Conservation (phyloP, 2,888 invertebrate genomes). For the Brachyptera risi region DNA sequence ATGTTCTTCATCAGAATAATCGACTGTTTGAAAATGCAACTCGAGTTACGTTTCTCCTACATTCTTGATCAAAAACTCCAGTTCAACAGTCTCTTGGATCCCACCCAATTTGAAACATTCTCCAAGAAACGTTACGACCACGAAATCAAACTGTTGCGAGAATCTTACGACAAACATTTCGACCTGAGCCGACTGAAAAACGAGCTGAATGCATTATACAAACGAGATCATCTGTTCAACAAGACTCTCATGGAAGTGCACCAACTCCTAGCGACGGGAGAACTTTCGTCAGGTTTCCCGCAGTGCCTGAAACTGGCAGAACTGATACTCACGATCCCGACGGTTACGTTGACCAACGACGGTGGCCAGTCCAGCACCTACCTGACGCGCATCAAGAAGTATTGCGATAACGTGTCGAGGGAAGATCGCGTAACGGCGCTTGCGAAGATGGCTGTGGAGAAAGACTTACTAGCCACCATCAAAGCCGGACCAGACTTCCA, state of each 20-base stretch:
- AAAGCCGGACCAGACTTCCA: constrained; percentile 1
- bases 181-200: constrained; percentile 7
- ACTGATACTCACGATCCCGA: neutral
- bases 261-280: neutral
- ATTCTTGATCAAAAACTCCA: constrained; percentile 1
- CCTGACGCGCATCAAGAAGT: neutral
- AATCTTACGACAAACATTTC: constrained; percentile 3
- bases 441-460: constrained; percentile 16
- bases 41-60: constrained; percentile 7
- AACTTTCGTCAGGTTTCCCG: neutral
- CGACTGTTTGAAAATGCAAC: constrained; percentile 1
- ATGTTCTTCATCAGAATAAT: constrained; percentile 5
- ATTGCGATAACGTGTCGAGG: neutral
- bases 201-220: constrained; percentile 8
- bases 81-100: constrained; percentile 10
- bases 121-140: neutral
- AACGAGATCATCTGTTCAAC: neutral
- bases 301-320: neutral
- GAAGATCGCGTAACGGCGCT: neutral
- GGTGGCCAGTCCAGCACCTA: neutral
- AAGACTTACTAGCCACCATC: neutral
- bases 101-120: neutral
- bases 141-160: neutral
- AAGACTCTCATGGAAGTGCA: neutral
- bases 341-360: neutral